phyloP scores from a whole-genome alignment of 2,113 vertebrate species.

The Corynorhinus townsendii region DNA sequence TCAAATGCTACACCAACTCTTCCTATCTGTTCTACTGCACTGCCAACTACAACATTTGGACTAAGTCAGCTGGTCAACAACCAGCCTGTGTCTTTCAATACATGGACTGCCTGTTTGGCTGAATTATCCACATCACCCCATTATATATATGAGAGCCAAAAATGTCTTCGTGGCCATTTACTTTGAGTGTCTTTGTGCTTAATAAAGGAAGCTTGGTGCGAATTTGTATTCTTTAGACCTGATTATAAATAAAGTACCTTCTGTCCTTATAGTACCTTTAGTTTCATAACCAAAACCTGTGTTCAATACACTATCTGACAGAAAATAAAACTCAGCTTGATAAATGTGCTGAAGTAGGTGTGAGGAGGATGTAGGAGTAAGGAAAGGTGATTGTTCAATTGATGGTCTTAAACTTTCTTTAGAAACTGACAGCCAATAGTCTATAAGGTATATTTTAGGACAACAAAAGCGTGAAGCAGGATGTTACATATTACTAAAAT shows the following conservation, averaged over 20 bases:
- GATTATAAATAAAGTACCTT: conserved; percentile 53
- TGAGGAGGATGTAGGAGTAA: not conserved
- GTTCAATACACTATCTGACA: not conserved
- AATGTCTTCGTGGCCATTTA: conserved; percentile 60
- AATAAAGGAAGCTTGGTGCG: conserved; percentile 43
- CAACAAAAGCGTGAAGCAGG: not conserved
- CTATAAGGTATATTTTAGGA: not conserved
- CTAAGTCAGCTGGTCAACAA: not conserved
- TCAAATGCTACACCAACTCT: not conserved
- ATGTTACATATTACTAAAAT: not conserved
- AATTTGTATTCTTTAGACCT: conserved; percentile 64
- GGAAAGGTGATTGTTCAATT: not conserved
- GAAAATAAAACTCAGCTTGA: conserved; percentile 17
- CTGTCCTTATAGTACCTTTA: conserved; percentile 16
- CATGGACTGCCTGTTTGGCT: not conserved
- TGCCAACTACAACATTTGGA: not conserved
- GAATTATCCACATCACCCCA: not conserved
- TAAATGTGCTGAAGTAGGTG: not conserved
- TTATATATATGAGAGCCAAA: not conserved
- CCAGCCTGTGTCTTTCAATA: not conserved
- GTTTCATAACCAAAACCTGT: conserved; percentile 25
- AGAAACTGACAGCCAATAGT: not conserved
- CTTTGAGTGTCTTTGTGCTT: conserved; percentile 57
- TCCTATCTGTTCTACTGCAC: not conserved
- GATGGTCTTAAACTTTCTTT: not conserved